Percentiles rank a stretch among this genome's conserved stretches.
phyloP scores from a whole-genome alignment of 2,113 vertebrate genomes.

The Budorcas taxicolor region DNA sequence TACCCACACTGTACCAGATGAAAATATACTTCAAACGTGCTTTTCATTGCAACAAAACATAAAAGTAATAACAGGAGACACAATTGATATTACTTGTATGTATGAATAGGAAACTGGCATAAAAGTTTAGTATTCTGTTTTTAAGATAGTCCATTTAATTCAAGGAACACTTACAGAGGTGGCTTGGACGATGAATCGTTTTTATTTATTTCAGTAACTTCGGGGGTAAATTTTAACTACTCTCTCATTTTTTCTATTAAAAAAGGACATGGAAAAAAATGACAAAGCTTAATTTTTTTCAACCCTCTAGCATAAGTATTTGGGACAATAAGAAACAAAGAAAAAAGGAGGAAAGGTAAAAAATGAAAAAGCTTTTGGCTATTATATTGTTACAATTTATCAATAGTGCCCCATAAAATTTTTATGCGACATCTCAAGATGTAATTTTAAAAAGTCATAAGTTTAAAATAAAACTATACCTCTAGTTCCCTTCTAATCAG shows the following conservation, averaged over 20 bases:
- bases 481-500: slow-evolving; percentile 13
- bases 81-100: background rate
- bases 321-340: slow-evolving; percentile 7
- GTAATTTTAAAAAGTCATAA: slow-evolving; percentile 21
- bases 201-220: slow-evolving; percentile 58
- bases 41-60: slow-evolving; percentile 43
- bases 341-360: background rate
- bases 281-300: slow-evolving; percentile 27
- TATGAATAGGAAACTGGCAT: background rate
- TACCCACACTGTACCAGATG: background rate
- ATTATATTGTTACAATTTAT: slow-evolving; percentile 49
- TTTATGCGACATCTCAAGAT: slow-evolving; percentile 44
- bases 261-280: slow-evolving; percentile 22
- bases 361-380: slow-evolving; percentile 6
- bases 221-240: slow-evolving; percentile 57
- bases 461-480: slow-evolving; percentile 59
- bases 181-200: slow-evolving; percentile 25
- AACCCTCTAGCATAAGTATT: slow-evolving; percentile 31
- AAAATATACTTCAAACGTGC: background rate
- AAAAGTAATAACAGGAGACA: slow-evolving; percentile 18
- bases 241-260: slow-evolving; percentile 49
- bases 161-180: slow-evolving; percentile 20
- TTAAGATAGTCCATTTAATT: slow-evolving; percentile 44
- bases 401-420: slow-evolving; percentile 45
- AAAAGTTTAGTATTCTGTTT: slow-evolving; percentile 47